Conservation (phyloP, 1,140 invertebrate genomes). For the Bilobella aurantiaca region DNA sequence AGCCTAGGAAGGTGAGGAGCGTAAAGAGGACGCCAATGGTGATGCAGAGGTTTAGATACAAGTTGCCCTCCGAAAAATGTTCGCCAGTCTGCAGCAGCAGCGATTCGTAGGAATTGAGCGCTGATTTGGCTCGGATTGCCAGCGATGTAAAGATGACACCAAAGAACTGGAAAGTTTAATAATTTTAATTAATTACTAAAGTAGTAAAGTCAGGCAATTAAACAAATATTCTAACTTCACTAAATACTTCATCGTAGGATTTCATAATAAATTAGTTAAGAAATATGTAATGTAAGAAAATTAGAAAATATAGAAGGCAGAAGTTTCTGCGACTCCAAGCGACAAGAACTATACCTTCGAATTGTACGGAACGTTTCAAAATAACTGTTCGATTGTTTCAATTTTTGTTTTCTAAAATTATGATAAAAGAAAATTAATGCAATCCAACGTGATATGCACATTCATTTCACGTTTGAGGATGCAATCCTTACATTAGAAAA, state of each 20-base stretch:
- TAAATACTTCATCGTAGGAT: background rate
- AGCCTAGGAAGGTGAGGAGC: conserved; percentile 1
- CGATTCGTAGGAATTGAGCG: background rate
- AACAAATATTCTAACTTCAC: background rate
- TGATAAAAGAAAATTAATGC: no score
- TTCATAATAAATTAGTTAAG: background rate
- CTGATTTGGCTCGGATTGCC: background rate
- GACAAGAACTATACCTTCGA: no score
- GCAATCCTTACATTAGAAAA: no score
- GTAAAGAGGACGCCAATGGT: conserved; percentile 11
- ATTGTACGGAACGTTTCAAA: no score
- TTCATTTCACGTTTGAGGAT: no score
- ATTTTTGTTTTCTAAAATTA: no score
- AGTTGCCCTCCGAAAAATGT: background rate
- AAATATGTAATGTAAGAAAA: no score
- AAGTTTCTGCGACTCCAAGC: no score
- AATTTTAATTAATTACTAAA: background rate
- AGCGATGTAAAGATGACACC: conserved; percentile 11
- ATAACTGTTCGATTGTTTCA: no score
- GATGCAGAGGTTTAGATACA: conserved; percentile 9
- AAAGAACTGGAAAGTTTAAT: conserved; percentile 6
- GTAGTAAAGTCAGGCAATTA: background rate
- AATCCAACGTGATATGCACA: no score
- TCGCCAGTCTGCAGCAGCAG: background rate
- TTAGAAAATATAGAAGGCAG: no score